Percentiles rank a stretch among this genome's conserved stretches.
These are phyloP conservation scores for Emydura subglobosa DNA, from an alignment of 2,113 vertebrate genomes.

Conservation along the genomic window DNA sequence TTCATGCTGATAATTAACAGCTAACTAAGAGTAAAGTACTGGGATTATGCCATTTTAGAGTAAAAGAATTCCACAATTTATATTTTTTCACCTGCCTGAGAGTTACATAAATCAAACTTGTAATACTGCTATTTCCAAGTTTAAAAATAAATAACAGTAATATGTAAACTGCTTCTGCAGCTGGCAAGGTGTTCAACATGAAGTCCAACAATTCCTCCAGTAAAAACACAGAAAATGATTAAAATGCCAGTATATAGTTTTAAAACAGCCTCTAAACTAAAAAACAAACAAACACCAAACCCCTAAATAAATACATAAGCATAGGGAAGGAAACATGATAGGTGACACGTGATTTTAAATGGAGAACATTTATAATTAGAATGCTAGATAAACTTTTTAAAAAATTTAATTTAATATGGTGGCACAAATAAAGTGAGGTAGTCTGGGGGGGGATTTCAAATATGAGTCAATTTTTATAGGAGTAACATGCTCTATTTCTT, in stretches of 20 bases:
- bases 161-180: background rate
- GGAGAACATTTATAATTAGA: background rate
- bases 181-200: background rate
- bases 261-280: background rate
- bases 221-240: background rate
- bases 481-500: background rate
- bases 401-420: background rate
- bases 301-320: background rate
- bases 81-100: constrained; percentile 3
- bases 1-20: background rate
- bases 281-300: background rate
- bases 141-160: background rate
- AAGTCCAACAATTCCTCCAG: background rate
- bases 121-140: background rate
- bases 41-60: background rate
- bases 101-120: background rate
- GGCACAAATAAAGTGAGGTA: background rate
- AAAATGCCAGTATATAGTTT: background rate
- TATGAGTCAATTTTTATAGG: background rate
- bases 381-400: background rate
- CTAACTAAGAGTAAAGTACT: background rate
- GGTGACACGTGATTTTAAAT: background rate
- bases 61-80: background rate
- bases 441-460: background rate
- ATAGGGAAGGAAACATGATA: background rate